Base-by-base conservation (phyloP, 1,140 invertebrate genomes). In the Drepana arcuata region DNA sequence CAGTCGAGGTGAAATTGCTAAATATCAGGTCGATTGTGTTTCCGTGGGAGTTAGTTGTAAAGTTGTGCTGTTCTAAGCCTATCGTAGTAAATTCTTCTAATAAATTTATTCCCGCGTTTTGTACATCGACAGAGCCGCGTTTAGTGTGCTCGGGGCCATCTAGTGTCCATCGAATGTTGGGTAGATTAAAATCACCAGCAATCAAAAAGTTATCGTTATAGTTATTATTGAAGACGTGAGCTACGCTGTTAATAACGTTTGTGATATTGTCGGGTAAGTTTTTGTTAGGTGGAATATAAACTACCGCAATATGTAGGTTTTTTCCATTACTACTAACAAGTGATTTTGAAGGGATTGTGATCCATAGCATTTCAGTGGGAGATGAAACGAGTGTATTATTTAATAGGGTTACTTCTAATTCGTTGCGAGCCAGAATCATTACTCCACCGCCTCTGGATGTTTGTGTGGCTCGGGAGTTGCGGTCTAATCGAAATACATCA, bases 401-500 rank as follows among this genome's bases (percentile, higher is more conserved):
- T 0, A 28, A n/a, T 1, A 33, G 16, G 1, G 38, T 26, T n/a
- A 32, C 35, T 1, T 36, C 27, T 21, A 43, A n/a, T 14, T 11
- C 21, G 18, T 34, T 38, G 5, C 25, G 21, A 1, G 32, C 15
- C 16, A 32, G 41, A 2, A 43, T 2, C 29, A 53, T 27, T n/a
- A 48, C 49, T 13, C 44, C 44, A 1, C 43, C 44, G 5, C 49
- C 49, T 5, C 14, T 28, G 23, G 15, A 47, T 25, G 47, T 52
- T 14, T 21, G 11, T 3, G 48, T 41, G 0, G 32, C 40, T 10
- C 15, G 21, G 3, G 7, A 1, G 14, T 41, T 43, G 7, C 51
- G 41, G 32, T 55, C 51, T n/a, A 15, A 41, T 26, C 51, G 14
- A 25, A 54, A 29, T 10, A 49, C 32, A 16, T 46, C 40, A 9